Evolutionary conservation across 2,888 invertebrate species (phyloP).

Genomic region (Dysmachus trigonus): DNA sequence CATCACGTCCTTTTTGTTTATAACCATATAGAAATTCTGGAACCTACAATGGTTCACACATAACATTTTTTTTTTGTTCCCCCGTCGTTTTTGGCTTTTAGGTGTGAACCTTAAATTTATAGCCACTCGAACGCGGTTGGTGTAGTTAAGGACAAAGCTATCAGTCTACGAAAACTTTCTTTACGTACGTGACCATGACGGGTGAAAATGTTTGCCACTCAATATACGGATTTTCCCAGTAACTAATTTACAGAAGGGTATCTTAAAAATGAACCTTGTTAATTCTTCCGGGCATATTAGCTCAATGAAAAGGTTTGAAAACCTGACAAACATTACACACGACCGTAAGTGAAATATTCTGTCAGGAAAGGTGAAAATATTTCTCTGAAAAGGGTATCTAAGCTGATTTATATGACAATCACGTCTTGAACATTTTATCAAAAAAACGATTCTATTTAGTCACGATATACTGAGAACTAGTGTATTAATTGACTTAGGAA

Average conservation of each 20-base stretch:
- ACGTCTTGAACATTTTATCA: not conserved
- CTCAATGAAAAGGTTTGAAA: not conserved
- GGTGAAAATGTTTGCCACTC: not conserved
- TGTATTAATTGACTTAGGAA: not conserved
- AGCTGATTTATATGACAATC: not conserved
- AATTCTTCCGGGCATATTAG: not conserved
- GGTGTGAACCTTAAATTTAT: not conserved
- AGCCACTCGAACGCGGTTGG: not conserved
- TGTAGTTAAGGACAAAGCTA: not conserved
- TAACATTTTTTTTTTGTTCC: not conserved
- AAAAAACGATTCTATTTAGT: not conserved
- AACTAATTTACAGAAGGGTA: not conserved
- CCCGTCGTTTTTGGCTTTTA: not conserved
- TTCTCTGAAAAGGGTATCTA: not conserved
- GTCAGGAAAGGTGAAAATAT: not conserved
- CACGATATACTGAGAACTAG: not conserved
- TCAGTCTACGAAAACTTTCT: not conserved
- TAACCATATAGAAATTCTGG: not conserved
- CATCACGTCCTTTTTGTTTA: not conserved
- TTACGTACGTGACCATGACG: not conserved
- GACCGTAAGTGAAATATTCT: not conserved
- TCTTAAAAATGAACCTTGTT: not conserved
- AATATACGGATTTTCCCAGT: not conserved
- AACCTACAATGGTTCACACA: not conserved
- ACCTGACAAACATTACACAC: not conserved